These are phyloP conservation scores for Rhea americana DNA, from an alignment of 2,113 vertebrate species.

Conservation along the genomic window DNA sequence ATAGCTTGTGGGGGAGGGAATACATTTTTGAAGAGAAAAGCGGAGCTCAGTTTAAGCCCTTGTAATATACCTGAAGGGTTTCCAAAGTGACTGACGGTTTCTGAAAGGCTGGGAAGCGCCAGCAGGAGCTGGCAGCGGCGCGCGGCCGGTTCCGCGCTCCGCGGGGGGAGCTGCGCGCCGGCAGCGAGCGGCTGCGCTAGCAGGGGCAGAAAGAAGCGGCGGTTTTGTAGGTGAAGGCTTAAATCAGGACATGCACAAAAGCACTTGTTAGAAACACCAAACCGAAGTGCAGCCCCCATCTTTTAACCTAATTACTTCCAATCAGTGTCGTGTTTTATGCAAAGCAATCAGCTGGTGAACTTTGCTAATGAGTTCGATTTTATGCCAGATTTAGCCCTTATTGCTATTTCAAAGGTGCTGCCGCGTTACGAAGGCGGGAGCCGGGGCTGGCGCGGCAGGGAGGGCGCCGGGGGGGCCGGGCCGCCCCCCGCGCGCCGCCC, in stretches of 20 bases:
- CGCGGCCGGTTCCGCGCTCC: too few species aligned
- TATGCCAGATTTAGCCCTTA: constrained; percentile 97
- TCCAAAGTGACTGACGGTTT: neutral
- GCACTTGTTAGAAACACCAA: constrained; percentile 75
- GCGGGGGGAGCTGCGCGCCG: too few species aligned
- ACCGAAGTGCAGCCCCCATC: constrained; percentile 73
- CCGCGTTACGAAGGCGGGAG: constrained; percentile 73
- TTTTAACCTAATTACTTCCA: constrained; percentile 96
- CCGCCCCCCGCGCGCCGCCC: accelerated
- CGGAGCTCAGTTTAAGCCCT: neutral
- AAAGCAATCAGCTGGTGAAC: constrained; percentile 95
- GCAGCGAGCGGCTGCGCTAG: neutral
- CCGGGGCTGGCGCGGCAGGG: neutral
- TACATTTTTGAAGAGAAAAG: constrained; percentile 33
- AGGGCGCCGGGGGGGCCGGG: neutral
- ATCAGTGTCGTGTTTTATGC: constrained; percentile 92
- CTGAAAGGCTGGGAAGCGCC: neutral
- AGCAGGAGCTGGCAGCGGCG: neutral
- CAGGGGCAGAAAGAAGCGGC: neutral
- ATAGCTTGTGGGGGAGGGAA: neutral
- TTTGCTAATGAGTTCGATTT: constrained; percentile 99
- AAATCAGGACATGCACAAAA: constrained; percentile 45
- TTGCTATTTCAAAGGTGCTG: constrained; percentile 87
- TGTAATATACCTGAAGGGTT: neutral
- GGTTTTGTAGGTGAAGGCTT: neutral